phyloP scores from a whole-genome alignment of 2,113 vertebrate genomes.

The Thomomys bottae region DNA sequence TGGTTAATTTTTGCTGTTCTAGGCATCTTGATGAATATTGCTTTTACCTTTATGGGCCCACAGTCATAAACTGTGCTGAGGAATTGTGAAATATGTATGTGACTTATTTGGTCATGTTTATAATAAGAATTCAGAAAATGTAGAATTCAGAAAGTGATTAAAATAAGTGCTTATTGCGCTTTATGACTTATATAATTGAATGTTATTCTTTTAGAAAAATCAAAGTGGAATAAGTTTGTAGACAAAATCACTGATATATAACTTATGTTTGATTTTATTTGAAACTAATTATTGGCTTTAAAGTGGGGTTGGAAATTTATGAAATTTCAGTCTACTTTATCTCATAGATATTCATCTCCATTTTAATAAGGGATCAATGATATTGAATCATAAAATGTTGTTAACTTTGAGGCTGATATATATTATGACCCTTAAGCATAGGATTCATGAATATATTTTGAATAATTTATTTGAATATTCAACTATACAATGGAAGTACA shows the following conservation, averaged over 20 bases:
- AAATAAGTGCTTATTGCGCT: slow-evolving; percentile 26
- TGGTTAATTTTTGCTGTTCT: slow-evolving; percentile 35
- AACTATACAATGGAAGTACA: not conserved
- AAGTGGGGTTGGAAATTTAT: not conserved
- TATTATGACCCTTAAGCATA: not conserved
- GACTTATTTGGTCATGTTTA: slow-evolving; percentile 33
- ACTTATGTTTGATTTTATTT: slow-evolving; percentile 26
- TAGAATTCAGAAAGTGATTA: slow-evolving; percentile 29
- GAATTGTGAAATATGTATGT: not conserved
- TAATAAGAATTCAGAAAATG: slow-evolving; percentile 26
- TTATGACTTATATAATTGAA: slow-evolving; percentile 27
- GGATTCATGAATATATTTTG: not conserved
- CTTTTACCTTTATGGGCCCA: slow-evolving; percentile 37
- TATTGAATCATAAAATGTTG: slow-evolving; percentile 33
- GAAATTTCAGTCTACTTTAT: slow-evolving; percentile 37
- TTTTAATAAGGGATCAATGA: slow-evolving; percentile 53
- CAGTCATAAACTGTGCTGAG: not conserved
- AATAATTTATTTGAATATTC: not conserved
- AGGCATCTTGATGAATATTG: slow-evolving; percentile 41
- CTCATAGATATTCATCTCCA: not conserved
- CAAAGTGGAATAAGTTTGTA: slow-evolving; percentile 20
- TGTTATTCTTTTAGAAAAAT: slow-evolving; percentile 31
- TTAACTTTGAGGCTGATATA: not conserved
- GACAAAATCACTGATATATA: not conserved
- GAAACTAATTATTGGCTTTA: slow-evolving; percentile 18